These are phyloP conservation scores for Nothocercus nigrocapillus DNA, from an alignment of 2,113 vertebrate genomes.

Conservation along the genomic window DNA sequence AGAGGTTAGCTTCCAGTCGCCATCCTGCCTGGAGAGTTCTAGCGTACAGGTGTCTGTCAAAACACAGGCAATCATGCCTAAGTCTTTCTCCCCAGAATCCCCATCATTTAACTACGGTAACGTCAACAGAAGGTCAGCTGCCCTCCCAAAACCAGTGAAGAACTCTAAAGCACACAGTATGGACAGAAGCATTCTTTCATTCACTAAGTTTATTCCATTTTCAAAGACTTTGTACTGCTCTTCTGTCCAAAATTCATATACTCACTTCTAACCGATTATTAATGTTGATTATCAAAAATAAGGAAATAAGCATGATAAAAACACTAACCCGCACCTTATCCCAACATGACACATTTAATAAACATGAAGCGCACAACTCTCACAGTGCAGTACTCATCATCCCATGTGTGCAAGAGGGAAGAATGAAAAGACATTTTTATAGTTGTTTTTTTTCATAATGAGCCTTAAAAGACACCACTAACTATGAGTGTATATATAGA, in stretches of 20 bases:
- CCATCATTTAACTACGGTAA: not conserved
- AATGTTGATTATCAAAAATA: not conserved
- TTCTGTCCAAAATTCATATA: not conserved
- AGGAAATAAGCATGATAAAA: not conserved
- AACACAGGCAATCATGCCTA: accelerated
- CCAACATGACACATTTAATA: not conserved
- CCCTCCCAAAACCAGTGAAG: slow-evolving; percentile 1
- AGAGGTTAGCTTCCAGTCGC: not conserved
- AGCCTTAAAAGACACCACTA: not conserved
- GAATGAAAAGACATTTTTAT: not conserved
- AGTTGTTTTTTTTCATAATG: not conserved
- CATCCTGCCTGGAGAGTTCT: not conserved
- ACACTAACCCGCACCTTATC: not conserved
- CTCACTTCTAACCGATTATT: not conserved
- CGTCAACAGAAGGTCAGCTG: not conserved
- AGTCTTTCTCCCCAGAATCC: not conserved
- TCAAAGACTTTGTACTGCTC: not conserved
- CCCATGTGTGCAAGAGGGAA: not conserved
- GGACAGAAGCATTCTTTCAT: not conserved
- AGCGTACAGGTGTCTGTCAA: not conserved
- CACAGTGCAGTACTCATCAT: not conserved
- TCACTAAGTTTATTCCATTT: not conserved
- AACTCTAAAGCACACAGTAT: not conserved
- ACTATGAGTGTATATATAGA: accelerated
- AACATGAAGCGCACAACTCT: not conserved